Evolutionary conservation across 2,888 invertebrate species (phyloP), one percentile per base, ranked within the genome.

Genomic region (Eupithecia pulchellata): DNA sequence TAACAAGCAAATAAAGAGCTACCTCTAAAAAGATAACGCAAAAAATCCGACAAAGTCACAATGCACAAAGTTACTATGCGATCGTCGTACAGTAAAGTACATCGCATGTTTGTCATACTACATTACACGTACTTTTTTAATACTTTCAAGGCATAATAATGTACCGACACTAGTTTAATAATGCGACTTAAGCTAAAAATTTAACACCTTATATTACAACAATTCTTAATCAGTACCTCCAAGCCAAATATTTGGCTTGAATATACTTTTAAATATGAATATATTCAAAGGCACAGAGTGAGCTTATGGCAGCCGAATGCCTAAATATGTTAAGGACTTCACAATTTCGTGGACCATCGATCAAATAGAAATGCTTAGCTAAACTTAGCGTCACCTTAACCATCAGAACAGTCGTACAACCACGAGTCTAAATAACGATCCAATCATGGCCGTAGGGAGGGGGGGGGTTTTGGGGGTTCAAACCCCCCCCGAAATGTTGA

Each of bases 21-120:
- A 81, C 74, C 77, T 78, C 78, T 75, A 82, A 76, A 75, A 71
- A 81, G 83, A 83, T 83, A 77, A 78, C 79, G 77, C 82, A 81
- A 82, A 52, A 52, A 81, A 81, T 73, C 79, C 78, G 91, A 91
- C 91, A 92, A 91, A 91, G 84, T 84, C 83, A 89, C 90, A 90
- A 92, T 92, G 93, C 92, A 93, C 92, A 78, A 91, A 87, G 82
- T 93, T 61, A 93, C 93, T 93, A 90, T 93, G 91, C 93, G 92
- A 87, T 79, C 76, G 84, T 80, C 93, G 93, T 92, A 93, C 89
- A 93, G 93, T 93, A 92, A 86, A 82, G 93, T 93, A 91, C 93
- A 92, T 81, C 85, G 89, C 85, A 84, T 80, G 34, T 89, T 92
- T 91, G 91, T 88, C 91, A 84, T 81, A 79, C 89, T 90, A 89